Conservation (phyloP, 2,797 vertebrate species). For the Spinus olivaceus region DNA sequence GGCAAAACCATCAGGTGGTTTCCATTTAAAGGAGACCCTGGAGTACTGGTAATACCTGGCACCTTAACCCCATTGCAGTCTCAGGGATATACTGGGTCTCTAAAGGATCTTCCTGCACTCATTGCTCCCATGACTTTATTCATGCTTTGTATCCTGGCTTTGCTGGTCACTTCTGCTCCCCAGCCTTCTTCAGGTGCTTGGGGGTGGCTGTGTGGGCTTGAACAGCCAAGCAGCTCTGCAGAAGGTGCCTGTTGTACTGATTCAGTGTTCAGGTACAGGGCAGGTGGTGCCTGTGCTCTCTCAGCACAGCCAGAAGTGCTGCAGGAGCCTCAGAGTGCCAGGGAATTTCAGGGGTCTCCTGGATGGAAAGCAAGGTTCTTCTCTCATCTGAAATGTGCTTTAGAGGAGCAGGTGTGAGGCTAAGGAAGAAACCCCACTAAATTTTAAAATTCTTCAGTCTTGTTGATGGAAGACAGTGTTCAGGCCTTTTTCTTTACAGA, state of each 20-base stretch:
- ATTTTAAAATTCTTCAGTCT: neutral
- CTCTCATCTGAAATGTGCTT: neutral
- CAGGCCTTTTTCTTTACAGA: neutral
- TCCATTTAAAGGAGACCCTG: neutral
- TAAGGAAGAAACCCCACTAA: neutral
- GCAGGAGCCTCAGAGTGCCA: rapidly evolving
- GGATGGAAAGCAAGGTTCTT: neutral
- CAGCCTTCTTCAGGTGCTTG: neutral
- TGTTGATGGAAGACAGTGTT: neutral
- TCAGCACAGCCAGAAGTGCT: neutral
- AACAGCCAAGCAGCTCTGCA: neutral
- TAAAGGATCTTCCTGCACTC: neutral
- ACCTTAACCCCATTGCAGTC: neutral
- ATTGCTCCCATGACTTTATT: neutral
- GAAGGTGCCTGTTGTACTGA: neutral
- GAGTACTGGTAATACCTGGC: neutral
- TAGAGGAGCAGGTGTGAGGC: neutral
- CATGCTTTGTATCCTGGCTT: neutral
- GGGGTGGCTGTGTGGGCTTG: rapidly evolving
- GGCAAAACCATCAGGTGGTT: neutral
- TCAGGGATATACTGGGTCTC: neutral
- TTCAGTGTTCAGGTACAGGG: rapidly evolving
- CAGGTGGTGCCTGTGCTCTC: neutral
- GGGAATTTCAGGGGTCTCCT: neutral
- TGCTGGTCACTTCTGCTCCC: neutral